These are phyloP conservation scores for Catamblyrhynchus diadema DNA, from an alignment of 2,797 vertebrate genomes.

Conservation along the genomic window DNA sequence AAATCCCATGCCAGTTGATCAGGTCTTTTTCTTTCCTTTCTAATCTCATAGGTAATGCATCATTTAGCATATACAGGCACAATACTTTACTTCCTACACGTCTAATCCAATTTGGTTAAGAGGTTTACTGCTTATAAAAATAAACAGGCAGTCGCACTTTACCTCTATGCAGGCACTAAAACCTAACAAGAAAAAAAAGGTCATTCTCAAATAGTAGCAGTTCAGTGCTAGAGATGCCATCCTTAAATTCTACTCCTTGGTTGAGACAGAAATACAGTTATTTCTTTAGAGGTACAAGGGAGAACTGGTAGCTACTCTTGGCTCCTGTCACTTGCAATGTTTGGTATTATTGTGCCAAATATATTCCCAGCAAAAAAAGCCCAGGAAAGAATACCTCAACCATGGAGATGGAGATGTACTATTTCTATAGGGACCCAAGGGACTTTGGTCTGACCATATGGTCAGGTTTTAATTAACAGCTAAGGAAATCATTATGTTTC, in stretches of 20 bases:
- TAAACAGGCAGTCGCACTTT: background rate
- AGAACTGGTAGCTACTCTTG: background rate
- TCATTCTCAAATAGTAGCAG: background rate
- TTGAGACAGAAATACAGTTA: background rate
- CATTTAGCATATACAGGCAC: background rate
- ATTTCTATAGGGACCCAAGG: background rate
- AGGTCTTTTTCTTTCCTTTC: background rate
- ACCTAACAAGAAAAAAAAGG: background rate
- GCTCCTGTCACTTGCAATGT: background rate
- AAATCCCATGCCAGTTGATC: background rate
- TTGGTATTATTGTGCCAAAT: background rate
- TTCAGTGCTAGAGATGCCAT: background rate
- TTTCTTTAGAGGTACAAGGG: background rate
- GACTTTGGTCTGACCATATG: background rate
- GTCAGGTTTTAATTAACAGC: background rate
- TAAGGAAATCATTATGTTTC: background rate
- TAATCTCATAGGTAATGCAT: background rate
- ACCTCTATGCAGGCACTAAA: background rate
- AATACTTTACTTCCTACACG: background rate
- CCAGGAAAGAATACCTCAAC: background rate
- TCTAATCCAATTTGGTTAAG: slow-evolving; percentile 47
- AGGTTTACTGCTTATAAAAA: slow-evolving; percentile 53
- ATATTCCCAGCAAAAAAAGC: background rate
- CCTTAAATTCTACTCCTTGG: background rate
- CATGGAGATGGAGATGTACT: background rate